phyloP scores from a whole-genome alignment of 2,113 vertebrate genomes.

The Dascyllus trimaculatus region DNA sequence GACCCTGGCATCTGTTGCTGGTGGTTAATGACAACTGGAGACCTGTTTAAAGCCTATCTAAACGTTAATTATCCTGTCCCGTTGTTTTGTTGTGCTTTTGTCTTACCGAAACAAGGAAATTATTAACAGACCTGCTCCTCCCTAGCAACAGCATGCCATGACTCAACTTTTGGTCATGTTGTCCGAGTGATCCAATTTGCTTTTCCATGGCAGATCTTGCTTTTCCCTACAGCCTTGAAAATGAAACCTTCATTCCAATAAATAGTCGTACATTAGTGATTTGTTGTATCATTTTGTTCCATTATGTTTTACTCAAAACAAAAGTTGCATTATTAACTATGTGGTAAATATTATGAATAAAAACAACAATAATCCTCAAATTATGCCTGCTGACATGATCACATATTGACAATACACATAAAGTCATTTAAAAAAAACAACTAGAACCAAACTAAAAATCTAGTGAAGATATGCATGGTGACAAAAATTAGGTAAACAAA shows the following conservation, averaged over 20 bases:
- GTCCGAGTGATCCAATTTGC: constrained; percentile 63
- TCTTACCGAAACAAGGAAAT: constrained; percentile 72
- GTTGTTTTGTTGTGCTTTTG: constrained; percentile 78
- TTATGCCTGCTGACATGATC: background rate
- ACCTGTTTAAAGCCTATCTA: constrained; percentile 68
- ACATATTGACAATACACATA: constrained; percentile 4
- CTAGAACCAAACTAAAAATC: constrained; percentile 1
- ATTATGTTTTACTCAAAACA: constrained; percentile 34
- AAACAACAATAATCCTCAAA: constrained; percentile 25
- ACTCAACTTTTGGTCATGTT: constrained; percentile 66
- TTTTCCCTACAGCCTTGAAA: constrained; percentile 33
- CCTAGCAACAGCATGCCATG: constrained; percentile 37
- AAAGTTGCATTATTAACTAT: constrained; percentile 3
- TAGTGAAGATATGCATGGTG: background rate
- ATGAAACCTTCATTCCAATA: constrained; percentile 22
- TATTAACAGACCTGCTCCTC: constrained; percentile 70
- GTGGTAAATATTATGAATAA: constrained; percentile 32
- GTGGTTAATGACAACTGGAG: constrained; percentile 57
- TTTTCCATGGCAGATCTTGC: constrained; percentile 56
- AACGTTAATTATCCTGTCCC: constrained; percentile 72
- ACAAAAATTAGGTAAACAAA: constrained; percentile 16
- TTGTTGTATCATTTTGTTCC: constrained; percentile 18
- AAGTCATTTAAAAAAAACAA: background rate
- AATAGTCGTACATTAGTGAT: constrained; percentile 8
- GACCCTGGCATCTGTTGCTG: constrained; percentile 37